Evolutionary conservation across 1,140 invertebrate species (phyloP).

Genomic region (Batillaria attramentaria): DNA sequence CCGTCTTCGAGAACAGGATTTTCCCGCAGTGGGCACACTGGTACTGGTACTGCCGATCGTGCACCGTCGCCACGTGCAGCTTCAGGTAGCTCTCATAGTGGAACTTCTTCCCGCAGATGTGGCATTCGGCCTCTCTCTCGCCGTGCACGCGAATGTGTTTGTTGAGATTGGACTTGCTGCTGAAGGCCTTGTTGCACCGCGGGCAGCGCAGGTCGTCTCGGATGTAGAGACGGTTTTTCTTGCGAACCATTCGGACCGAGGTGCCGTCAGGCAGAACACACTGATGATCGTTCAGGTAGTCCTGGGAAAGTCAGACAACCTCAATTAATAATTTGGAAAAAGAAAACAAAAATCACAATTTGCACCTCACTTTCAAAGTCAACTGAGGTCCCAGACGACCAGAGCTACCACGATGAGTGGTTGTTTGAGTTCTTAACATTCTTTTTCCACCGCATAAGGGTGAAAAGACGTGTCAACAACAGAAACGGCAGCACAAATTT

Average conservation of each 20-base stretch:
- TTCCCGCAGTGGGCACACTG: slow-evolving; percentile 73
- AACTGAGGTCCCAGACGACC: too few relatives aligned
- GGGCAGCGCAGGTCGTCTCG: slow-evolving; percentile 61
- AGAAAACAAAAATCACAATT: too few relatives aligned
- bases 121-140: slow-evolving; percentile 71
- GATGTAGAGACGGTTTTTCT: slow-evolving; percentile 49
- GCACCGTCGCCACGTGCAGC: slow-evolving; percentile 71
- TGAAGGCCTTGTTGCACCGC: slow-evolving; percentile 64
- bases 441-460: too few relatives aligned
- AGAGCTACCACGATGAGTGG: too few relatives aligned
- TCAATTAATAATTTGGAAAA: too few relatives aligned
- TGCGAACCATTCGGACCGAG: slow-evolving; percentile 47
- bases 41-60: slow-evolving; percentile 67
- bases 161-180: slow-evolving; percentile 66
- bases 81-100: slow-evolving; percentile 72
- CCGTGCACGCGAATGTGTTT: slow-evolving; percentile 70
- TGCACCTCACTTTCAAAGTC: too few relatives aligned
- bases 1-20: slow-evolving; percentile 73
- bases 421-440: too few relatives aligned
- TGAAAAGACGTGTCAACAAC: too few relatives aligned
- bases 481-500: too few relatives aligned
- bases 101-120: slow-evolving; percentile 73
- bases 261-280: slow-evolving; percentile 51
- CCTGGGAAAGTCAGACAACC: slow-evolving; percentile 43
- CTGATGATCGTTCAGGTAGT: slow-evolving; percentile 57